Conservation (phyloP, 1,140 invertebrate genomes). For the Glossosoma conforme region DNA sequence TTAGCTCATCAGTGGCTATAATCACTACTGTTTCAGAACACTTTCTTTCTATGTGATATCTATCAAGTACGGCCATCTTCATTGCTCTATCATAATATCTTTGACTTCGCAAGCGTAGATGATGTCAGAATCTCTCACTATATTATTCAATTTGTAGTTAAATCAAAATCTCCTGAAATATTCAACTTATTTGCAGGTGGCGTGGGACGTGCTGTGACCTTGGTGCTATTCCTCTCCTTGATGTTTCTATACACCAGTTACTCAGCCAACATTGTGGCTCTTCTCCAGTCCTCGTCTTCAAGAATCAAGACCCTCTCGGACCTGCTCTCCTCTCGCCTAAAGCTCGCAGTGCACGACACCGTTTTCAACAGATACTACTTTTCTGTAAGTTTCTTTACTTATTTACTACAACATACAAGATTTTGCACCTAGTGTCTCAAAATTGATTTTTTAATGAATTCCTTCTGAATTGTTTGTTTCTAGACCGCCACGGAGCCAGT, state of each 20-base stretch:
- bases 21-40: too few relatives aligned
- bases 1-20: too few relatives aligned
- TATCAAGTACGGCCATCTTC: too few relatives aligned
- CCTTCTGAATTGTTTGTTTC: conserved; percentile 15
- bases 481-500: conserved; percentile 49
- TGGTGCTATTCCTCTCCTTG: conserved; percentile 42
- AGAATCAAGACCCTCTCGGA: conserved; percentile 50
- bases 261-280: conserved; percentile 55
- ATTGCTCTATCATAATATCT: too few relatives aligned
- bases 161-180: too few relatives aligned
- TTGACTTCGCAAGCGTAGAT: too few relatives aligned
- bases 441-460: too few relatives aligned
- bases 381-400: conserved; percentile 36
- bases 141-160: too few relatives aligned
- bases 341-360: conserved; percentile 55
- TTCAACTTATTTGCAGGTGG: conserved; percentile 31
- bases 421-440: too few relatives aligned
- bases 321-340: conserved; percentile 54
- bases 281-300: conserved; percentile 52
- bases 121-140: too few relatives aligned
- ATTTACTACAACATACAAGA: background rate
- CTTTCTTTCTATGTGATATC: too few relatives aligned
- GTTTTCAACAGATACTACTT: conserved; percentile 62
- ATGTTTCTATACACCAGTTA: conserved; percentile 43
- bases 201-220: conserved; percentile 39